These are phyloP conservation scores for Serilophus lunatus DNA, from an alignment of 2,113 vertebrate species.

Conservation along the genomic window DNA sequence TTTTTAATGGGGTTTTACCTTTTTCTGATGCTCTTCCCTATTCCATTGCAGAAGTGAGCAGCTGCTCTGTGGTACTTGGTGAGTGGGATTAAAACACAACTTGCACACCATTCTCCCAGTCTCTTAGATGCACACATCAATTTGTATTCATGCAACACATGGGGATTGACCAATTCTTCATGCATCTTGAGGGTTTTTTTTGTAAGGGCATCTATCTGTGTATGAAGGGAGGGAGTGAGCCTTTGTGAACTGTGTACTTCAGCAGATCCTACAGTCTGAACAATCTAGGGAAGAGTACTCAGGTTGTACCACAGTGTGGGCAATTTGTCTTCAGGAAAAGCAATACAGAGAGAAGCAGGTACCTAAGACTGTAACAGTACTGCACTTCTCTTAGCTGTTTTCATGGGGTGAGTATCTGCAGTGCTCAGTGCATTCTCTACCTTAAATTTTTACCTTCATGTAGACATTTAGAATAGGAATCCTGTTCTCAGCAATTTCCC, in stretches of 20 bases:
- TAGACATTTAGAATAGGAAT: slow-evolving; percentile 89
- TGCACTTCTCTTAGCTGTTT: neutral
- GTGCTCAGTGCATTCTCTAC: neutral
- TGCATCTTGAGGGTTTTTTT: neutral
- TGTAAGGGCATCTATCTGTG: neutral
- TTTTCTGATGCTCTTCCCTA: neutral
- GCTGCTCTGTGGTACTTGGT: neutral
- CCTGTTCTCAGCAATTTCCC: slow-evolving; percentile 89
- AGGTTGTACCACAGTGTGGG: neutral
- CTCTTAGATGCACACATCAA: neutral
- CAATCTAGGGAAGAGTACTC: neutral
- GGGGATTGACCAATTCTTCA: neutral
- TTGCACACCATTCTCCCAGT: neutral
- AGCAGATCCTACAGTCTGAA: neutral
- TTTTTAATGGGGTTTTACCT: neutral
- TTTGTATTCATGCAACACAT: neutral
- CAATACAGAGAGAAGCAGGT: neutral
- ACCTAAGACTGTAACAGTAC: neutral
- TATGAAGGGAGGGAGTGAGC: neutral
- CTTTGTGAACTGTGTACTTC: neutral
- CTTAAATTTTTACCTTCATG: slow-evolving; percentile 84
- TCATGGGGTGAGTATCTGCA: neutral
- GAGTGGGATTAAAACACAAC: neutral
- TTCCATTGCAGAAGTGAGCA: neutral
- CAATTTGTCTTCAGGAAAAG: neutral